These are phyloP conservation scores for Eutolmus rufibarbis DNA, from an alignment of 2,888 invertebrate genomes.

Conservation along the genomic window DNA sequence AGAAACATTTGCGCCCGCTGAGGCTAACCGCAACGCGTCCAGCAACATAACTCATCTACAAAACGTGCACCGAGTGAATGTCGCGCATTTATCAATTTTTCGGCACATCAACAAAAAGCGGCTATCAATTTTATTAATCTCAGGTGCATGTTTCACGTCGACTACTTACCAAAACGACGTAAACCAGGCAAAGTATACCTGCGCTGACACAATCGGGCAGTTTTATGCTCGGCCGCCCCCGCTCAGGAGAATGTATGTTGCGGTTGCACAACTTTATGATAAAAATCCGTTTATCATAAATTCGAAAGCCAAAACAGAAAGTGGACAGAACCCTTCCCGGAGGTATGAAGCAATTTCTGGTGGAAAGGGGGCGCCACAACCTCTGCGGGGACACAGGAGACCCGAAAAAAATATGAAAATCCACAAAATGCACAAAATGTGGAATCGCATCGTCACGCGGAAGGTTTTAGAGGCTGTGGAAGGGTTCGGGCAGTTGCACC, in stretches of 20 bases:
- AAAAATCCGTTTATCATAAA: conserved; percentile 39
- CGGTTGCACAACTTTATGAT: conserved; percentile 10
- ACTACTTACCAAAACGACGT: conserved; percentile 24
- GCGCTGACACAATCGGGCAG: conserved; percentile 7
- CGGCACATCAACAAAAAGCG: conserved; percentile 23
- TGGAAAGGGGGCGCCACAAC: neutral
- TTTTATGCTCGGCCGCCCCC: neutral
- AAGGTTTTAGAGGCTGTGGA: neutral
- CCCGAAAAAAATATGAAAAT: neutral
- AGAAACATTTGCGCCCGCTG: neutral
- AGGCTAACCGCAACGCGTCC: neutral
- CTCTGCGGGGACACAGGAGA: neutral
- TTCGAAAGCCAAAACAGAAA: neutral
- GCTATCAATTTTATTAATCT: conserved; percentile 30
- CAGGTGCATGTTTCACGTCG: conserved; percentile 26
- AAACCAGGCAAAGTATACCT: neutral
- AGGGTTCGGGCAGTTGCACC: neutral
- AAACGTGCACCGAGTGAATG: neutral
- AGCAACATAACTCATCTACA: neutral
- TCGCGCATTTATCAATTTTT: conserved; percentile 8
- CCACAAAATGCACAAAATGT: neutral
- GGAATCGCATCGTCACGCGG: neutral
- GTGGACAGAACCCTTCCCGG: neutral
- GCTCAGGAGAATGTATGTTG: neutral
- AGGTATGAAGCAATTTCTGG: neutral